Evolutionary conservation across 1,140 invertebrate species (phyloP).

Genomic region (Caenorhabditis inopinata): DNA sequence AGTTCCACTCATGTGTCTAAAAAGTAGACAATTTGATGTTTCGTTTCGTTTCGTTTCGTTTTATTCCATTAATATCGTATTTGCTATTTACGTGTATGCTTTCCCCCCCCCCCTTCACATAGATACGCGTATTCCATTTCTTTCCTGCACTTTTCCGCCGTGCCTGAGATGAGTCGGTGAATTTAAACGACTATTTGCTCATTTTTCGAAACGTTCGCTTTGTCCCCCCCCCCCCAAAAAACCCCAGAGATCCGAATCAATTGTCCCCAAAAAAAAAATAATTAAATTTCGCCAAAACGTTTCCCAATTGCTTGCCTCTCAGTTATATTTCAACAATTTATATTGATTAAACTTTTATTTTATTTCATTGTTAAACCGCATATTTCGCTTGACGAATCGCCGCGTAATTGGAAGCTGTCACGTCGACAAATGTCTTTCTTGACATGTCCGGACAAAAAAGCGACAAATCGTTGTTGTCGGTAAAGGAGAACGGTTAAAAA

Average conservation of each 20-base stretch:
- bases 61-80: background rate
- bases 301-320: background rate
- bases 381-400: no score
- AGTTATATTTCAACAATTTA: background rate
- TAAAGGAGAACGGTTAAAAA: no score
- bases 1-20: constrained; percentile 7
- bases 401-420: no score
- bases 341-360: no score
- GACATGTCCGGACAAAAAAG: no score
- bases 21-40: background rate
- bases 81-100: background rate
- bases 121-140: constrained; percentile 16
- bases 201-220: background rate
- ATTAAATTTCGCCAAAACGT: constrained; percentile 15
- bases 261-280: background rate
- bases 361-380: no score
- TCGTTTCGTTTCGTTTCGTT: background rate
- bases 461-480: no score
- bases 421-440: no score
- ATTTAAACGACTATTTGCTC: constrained; percentile 16
- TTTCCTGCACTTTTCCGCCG: constrained; percentile 1
- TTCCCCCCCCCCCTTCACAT: background rate
- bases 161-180: constrained; percentile 26
- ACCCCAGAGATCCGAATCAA: no score
- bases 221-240: no score